phyloP scores from a whole-genome alignment of 2,113 vertebrate genomes.

The Sphyrna mokarran region DNA sequence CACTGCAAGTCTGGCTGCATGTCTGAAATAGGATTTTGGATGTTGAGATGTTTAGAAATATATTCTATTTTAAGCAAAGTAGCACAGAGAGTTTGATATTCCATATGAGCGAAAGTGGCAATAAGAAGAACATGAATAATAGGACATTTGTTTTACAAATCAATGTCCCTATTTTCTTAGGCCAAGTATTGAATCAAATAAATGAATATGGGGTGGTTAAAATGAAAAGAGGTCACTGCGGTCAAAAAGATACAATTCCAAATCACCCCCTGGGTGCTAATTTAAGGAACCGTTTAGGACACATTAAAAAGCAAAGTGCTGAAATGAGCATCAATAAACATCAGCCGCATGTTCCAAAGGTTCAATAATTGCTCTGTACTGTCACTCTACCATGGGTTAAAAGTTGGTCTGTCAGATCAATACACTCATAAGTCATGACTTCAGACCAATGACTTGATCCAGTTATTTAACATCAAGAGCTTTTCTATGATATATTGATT shows the following conservation, averaged over 20 bases:
- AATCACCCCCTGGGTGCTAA: constrained; percentile 7
- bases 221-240: not conserved
- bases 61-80: not conserved
- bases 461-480: not conserved
- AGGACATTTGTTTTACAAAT: not conserved
- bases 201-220: constrained; percentile 6
- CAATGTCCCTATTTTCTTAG: not conserved
- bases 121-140: not conserved
- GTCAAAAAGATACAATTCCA: constrained; percentile 17
- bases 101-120: not conserved
- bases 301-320: constrained; percentile 14
- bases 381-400: not conserved
- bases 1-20: not conserved
- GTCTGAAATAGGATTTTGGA: not conserved
- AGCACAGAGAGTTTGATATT: not conserved
- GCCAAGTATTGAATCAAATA: not conserved
- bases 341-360: constrained; percentile 1
- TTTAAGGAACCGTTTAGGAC: constrained; percentile 4
- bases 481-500: constrained; percentile 10
- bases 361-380: constrained; percentile 16
- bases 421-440: constrained; percentile 15
- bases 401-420: not conserved
- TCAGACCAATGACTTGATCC: not conserved
- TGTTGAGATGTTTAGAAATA: not conserved
- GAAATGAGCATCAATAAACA: constrained; percentile 8